Percentiles rank a stretch among this genome's conserved stretches.
These are phyloP conservation scores for Prenolepis imparis DNA, from an alignment of 2,888 invertebrate species.

Conservation along the genomic window DNA sequence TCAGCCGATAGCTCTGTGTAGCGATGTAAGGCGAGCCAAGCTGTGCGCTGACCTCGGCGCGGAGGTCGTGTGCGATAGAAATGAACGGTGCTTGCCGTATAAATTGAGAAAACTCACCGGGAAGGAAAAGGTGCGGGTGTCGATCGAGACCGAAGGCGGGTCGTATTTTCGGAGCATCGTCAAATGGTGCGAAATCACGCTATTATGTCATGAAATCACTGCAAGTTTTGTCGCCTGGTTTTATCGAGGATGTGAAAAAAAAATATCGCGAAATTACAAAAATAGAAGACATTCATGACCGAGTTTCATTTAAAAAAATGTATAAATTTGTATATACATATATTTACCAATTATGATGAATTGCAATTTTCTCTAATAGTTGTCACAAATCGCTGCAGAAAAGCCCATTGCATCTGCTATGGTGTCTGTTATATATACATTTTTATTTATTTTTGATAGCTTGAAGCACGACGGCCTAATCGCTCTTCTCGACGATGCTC, in stretches of 20 bases:
- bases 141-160: constrained; percentile 54
- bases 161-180: neutral
- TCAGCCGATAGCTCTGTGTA: constrained; percentile 50
- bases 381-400: neutral
- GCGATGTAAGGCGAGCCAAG: constrained; percentile 15
- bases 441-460: constrained; percentile 18
- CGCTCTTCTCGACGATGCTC: constrained; percentile 43
- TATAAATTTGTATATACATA: no score
- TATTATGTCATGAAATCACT: neutral
- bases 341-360: neutral
- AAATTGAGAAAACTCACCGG: constrained; percentile 36
- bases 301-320: no score
- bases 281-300: neutral
- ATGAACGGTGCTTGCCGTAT: neutral
- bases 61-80: constrained; percentile 1
- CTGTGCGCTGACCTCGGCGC: constrained; percentile 51
- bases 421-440: neutral
- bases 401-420: neutral
- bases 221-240: neutral
- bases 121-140: constrained; percentile 38
- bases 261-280: neutral
- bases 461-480: constrained; percentile 47
- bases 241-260: neutral
- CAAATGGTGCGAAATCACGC: constrained; percentile 42
- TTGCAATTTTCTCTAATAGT: neutral